These are phyloP conservation scores for Trogon surrucura DNA, from an alignment of 2,113 vertebrate genomes.

Conservation along the genomic window DNA sequence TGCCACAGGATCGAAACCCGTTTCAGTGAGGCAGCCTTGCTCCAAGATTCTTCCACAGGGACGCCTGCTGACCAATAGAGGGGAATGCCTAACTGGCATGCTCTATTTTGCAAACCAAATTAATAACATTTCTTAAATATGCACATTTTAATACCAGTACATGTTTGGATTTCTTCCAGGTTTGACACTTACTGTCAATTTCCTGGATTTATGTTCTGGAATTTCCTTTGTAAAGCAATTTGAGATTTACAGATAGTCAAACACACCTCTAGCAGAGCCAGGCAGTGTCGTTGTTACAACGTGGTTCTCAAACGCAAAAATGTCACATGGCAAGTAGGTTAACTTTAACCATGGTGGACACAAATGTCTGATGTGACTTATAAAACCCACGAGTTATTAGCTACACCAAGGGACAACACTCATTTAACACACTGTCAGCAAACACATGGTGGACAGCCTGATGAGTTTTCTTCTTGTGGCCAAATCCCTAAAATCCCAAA, in stretches of 20 bases:
- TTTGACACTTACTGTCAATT: slow-evolving; percentile 26
- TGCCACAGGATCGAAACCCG: neutral
- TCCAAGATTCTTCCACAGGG: neutral
- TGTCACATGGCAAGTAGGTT: neutral
- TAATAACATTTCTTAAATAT: neutral
- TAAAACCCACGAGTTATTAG: neutral
- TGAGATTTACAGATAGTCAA: neutral
- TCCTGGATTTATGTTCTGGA: slow-evolving; percentile 25
- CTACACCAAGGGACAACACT: neutral
- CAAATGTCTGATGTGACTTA: neutral
- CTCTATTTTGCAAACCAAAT: slow-evolving; percentile 3
- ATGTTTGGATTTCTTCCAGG: slow-evolving; percentile 24
- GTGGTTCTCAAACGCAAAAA: neutral
- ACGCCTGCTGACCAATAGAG: neutral
- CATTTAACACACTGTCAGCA: neutral
- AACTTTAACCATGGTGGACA: neutral
- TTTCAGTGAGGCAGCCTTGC: neutral
- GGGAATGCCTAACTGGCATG: neutral
- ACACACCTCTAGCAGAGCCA: neutral
- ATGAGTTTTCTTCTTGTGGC: neutral
- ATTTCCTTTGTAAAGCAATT: slow-evolving; percentile 23
- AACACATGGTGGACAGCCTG: neutral
- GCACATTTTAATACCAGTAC: neutral
- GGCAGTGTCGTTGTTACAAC: neutral
- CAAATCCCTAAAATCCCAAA: neutral